These are phyloP conservation scores for Lagocephalus sceleratus DNA, from an alignment of 2,797 vertebrate genomes.

Conservation along the genomic window DNA sequence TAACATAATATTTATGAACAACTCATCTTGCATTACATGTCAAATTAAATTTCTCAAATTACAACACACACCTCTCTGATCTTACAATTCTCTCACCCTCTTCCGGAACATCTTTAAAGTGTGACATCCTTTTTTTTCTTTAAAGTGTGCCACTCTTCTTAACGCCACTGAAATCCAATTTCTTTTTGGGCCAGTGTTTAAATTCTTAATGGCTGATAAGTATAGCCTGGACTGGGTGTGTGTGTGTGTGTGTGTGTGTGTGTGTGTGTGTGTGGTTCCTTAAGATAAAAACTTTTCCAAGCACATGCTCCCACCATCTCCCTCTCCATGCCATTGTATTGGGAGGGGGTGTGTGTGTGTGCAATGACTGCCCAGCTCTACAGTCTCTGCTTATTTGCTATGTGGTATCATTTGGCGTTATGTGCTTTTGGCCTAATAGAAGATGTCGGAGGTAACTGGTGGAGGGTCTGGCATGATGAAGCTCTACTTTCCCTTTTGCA, in stretches of 20 bases:
- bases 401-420: conserved; percentile 61
- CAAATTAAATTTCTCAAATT: conserved; percentile 4
- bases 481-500: conserved; percentile 33
- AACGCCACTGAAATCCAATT: conserved; percentile 64
- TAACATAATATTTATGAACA: not conserved
- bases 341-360: not conserved
- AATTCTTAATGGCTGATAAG: conserved; percentile 73
- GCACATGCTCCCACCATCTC: not conserved
- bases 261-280: conserved; percentile 66
- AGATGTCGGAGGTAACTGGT: conserved; percentile 44
- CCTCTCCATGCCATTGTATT: conserved; percentile 19
- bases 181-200: conserved; percentile 69
- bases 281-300: conserved; percentile 65
- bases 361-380: conserved; percentile 42
- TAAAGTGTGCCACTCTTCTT: conserved; percentile 51
- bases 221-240: conserved; percentile 61
- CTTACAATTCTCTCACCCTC: conserved; percentile 22
- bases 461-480: conserved; percentile 27
- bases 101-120: conserved; percentile 35
- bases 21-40: conserved; percentile 3
- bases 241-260: conserved; percentile 42
- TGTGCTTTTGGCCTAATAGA: conserved; percentile 54
- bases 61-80: not conserved
- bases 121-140: conserved; percentile 24
- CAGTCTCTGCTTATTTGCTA: conserved; percentile 39